Base-by-base conservation (phyloP, 64 coral and sea anemone genomes). In the Montipora sp. region DNA sequence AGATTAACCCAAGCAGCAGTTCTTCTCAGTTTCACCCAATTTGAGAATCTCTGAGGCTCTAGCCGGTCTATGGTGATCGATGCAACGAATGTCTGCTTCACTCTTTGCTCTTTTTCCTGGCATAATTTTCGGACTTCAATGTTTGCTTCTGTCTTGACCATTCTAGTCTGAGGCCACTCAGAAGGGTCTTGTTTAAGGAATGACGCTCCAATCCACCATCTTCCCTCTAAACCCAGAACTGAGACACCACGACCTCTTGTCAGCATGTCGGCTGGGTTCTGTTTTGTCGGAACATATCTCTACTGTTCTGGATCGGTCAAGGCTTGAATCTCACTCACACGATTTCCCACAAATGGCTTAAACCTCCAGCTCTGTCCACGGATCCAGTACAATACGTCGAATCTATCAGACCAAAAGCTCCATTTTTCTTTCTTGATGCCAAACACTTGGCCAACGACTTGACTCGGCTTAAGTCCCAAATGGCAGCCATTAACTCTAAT, bases 231-330 rank as follows among this genome's bases (percentile, higher is more conserved):
- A 9, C 47, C 21, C 7, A 94, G 92, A 27, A 45, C 66, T 7
- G n/a, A 2, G 51, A 83, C 51, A 58, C 50, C 72, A 15, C 45
- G 23, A 14, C 92, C 92, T 77, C 92, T 87, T 24, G 77, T 94
- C 59, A 88, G 68, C n/a, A 73, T 43, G 50, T 93, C 75, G 6
- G 91, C 91, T 74, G 75, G 91, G 59, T 93, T 87, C 44, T 27
- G 22, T 57, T 80, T 53, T 3, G 51, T 82, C 11, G 77, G 60
- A 5, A 88, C 51, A 24, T 24, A 24, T 24, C 23, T 24, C 23
- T 24, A 24, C 23, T 24, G 23, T 24, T 24, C 23, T 24, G 23
- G 23, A 24, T 24, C 23, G 23, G 23, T 24, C 23, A 24, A 24
- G 23, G 23, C 23, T 24, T 24, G 23, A 24, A 24, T 24, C 23